Evolutionary conservation across 2,797 vertebrate species (phyloP).

Genomic region (Morus bassanus): DNA sequence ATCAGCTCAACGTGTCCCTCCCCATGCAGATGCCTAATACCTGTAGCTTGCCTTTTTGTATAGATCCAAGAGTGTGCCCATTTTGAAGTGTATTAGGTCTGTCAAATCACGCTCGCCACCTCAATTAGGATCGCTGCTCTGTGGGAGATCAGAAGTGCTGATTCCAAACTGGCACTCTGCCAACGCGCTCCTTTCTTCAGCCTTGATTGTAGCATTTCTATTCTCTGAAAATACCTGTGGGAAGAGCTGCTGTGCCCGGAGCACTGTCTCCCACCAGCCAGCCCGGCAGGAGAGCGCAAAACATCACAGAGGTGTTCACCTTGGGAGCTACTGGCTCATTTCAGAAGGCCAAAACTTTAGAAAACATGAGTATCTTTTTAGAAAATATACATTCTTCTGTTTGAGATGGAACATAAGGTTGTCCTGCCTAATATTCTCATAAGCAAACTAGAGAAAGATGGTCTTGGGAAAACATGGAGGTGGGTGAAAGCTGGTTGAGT

Average conservation of each 20-base stretch:
- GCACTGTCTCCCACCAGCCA: not conserved
- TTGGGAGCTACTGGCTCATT: not conserved
- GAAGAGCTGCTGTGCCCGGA: not conserved
- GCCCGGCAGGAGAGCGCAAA: not conserved
- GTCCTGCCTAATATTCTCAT: not conserved
- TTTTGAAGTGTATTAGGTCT: not conserved
- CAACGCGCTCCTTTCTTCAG: not conserved
- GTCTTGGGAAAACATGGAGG: not conserved
- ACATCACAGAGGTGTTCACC: not conserved
- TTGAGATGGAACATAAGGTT: not conserved
- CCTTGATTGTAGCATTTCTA: slow-evolving; percentile 2
- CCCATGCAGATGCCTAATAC: not conserved
- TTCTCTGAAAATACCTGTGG: not conserved
- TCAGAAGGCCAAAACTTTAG: not conserved
- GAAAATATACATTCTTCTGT: not conserved
- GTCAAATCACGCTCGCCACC: not conserved
- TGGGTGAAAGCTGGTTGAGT: not conserved
- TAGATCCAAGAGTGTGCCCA: fast-evolving
- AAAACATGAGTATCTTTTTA: not conserved
- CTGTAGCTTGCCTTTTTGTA: not conserved
- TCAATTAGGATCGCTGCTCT: not conserved
- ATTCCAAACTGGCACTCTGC: not conserved
- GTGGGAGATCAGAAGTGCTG: not conserved
- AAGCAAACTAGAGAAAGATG: not conserved
- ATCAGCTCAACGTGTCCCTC: fast-evolving